A percentile compares a stretch with the other conserved stretches of the same genome.
phyloP scores from a whole-genome alignment of 2,113 vertebrate genomes.

The Anser brachyrhynchus region DNA sequence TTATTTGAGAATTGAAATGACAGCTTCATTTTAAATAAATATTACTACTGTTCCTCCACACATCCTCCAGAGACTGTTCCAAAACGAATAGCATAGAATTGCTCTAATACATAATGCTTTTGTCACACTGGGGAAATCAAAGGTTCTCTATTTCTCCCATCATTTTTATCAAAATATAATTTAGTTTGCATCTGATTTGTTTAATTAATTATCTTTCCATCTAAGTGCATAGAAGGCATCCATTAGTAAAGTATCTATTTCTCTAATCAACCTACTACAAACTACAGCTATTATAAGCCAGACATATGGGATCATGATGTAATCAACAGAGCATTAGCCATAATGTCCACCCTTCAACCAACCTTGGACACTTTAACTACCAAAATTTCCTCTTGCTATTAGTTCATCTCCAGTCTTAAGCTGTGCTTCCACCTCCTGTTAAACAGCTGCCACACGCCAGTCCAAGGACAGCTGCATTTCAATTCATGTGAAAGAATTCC shows the following conservation, averaged over 20 bases:
- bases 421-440: constrained; percentile 7
- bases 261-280: neutral
- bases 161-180: neutral
- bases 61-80: neutral
- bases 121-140: neutral
- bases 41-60: fast-evolving
- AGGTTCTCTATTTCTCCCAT: fast-evolving
- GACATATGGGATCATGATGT: neutral
- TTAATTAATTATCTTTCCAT: neutral
- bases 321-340: fast-evolving
- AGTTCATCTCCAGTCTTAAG: neutral
- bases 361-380: neutral
- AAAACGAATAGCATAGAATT: neutral
- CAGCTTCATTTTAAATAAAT: neutral
- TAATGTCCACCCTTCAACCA: neutral
- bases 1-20: neutral
- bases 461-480: constrained; percentile 30
- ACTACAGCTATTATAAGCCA: neutral
- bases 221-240: neutral
- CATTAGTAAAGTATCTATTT: neutral
- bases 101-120: neutral
- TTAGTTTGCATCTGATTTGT: neutral
- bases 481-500: constrained; percentile 31
- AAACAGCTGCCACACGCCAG: constrained; percentile 17
- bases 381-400: neutral